Evolutionary conservation across 2,113 vertebrate genomes (phyloP).

Genomic region (Larimichthys crocea): DNA sequence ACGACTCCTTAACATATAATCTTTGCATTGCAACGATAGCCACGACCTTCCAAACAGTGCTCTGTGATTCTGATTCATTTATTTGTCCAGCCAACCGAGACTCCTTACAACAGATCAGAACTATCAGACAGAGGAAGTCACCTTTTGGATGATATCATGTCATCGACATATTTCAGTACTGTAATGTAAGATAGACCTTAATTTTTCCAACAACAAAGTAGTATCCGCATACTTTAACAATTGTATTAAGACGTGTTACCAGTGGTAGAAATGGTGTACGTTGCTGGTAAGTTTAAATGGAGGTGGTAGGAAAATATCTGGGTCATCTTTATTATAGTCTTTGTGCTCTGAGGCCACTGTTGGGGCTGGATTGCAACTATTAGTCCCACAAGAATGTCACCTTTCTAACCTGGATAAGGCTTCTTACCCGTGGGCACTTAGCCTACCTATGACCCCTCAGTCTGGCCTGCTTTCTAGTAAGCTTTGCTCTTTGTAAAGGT

Average conservation of each 20-base stretch:
- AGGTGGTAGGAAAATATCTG: conserved; percentile 1
- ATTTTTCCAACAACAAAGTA: neutral
- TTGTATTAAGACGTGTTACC: neutral
- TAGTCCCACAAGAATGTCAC: conserved; percentile 61
- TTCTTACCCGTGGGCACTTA: conserved; percentile 46
- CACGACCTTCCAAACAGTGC: neutral
- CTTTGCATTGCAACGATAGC: neutral
- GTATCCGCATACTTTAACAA: neutral
- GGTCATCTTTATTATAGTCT: conserved; percentile 16
- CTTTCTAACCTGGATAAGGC: conserved; percentile 55
- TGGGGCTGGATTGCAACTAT: conserved; percentile 1
- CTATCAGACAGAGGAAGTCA: neutral
- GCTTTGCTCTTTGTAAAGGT: conserved; percentile 30
- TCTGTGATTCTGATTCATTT: neutral
- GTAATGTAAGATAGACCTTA: neutral
- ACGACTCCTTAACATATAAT: neutral
- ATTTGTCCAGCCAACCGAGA: neutral
- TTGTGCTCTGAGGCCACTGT: neutral
- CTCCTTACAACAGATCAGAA: neutral
- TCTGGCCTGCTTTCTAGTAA: conserved; percentile 38
- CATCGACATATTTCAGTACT: no score
- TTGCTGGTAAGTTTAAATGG: neutral
- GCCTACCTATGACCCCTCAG: conserved; percentile 53
- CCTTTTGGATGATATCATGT: neutral
- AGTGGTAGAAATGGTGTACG: neutral